Conservation (phyloP, 2,113 vertebrate genomes). For the Gymnogyps californianus region DNA sequence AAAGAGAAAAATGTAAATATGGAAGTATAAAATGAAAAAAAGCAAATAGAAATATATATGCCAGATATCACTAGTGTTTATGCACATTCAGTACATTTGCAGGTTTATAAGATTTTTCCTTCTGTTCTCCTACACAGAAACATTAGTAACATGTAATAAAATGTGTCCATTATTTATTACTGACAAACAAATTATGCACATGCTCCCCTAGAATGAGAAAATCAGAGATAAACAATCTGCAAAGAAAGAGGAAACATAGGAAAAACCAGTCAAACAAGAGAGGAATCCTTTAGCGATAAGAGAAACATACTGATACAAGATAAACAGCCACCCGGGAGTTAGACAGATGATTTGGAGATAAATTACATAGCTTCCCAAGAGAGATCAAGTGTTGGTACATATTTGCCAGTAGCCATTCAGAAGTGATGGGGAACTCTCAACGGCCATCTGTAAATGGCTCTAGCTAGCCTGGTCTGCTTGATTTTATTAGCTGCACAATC, state of each 20-base stretch:
- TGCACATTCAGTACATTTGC: background rate
- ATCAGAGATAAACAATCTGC: background rate
- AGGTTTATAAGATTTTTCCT: background rate
- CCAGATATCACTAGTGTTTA: background rate
- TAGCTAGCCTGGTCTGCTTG: background rate
- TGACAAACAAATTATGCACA: conserved; percentile 13
- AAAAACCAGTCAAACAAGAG: background rate
- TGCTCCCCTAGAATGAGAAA: background rate
- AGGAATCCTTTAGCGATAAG: background rate
- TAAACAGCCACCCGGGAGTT: background rate
- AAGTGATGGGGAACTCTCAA: conserved; percentile 25
- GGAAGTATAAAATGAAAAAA: background rate
- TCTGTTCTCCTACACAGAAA: background rate
- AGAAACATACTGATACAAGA: conserved; percentile 6
- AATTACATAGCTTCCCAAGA: conserved; percentile 26
- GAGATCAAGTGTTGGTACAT: background rate
- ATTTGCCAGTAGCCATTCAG: conserved; percentile 33
- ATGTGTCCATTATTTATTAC: conserved; percentile 12
- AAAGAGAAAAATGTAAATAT: background rate
- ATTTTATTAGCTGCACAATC: conserved; percentile 42
- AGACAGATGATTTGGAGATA: conserved; percentile 17
- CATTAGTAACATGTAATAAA: background rate
- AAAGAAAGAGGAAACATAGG: background rate
- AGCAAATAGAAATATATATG: background rate
- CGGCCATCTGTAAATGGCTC: background rate